Percentiles rank a stretch among this genome's conserved stretches.
Evolutionary conservation across 2,797 vertebrate genomes (phyloP).

Genomic region (Mormyrops attenuatus): DNA sequence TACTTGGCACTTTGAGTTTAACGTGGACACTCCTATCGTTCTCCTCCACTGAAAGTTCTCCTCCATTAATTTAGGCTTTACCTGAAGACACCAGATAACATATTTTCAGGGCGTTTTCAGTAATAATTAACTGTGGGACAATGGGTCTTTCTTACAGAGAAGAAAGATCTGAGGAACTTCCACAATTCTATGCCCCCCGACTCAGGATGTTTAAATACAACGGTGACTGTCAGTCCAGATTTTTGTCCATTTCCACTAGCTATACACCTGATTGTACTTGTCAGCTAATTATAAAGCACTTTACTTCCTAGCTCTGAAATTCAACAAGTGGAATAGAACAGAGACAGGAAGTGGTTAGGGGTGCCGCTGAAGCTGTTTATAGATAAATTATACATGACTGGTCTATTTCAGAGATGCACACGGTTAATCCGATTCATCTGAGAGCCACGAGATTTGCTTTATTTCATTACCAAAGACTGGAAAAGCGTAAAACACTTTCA

Average conservation of each 20-base stretch:
- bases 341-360: background rate
- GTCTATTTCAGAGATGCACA: background rate
- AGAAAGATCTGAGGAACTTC: background rate
- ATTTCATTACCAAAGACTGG: background rate
- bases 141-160: background rate
- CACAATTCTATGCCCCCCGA: background rate
- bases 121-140: background rate
- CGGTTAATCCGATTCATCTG: background rate
- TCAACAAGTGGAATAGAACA: background rate
- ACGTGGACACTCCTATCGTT: constrained; percentile 22
- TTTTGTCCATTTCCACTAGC: background rate
- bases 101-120: background rate
- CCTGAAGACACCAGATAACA: background rate
- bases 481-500: background rate
- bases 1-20: constrained; percentile 32
- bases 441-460: background rate
- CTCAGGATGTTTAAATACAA: background rate
- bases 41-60: constrained; percentile 26
- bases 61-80: constrained; percentile 8
- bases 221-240: background rate
- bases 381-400: background rate
- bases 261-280: background rate
- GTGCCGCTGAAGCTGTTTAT: background rate
- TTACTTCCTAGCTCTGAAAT: background rate
- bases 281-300: background rate